Evolutionary conservation across 1,140 invertebrate species (phyloP).

Genomic region (Caenorhabditis tropicalis): DNA sequence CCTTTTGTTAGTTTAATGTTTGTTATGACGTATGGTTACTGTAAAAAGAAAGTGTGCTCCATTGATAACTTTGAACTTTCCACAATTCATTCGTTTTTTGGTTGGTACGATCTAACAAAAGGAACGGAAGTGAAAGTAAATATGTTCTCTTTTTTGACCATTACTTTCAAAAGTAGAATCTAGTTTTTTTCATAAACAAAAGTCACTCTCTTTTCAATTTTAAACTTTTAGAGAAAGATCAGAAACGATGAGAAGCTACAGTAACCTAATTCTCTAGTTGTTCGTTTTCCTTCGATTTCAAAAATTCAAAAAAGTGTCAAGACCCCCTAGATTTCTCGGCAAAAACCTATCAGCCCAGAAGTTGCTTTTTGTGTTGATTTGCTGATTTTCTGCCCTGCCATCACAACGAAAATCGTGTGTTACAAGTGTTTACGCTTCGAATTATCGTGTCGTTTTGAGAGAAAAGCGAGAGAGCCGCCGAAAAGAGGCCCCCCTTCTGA

Average conservation of each 20-base stretch:
- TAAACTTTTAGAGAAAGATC: no score
- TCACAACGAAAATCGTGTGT: constrained; percentile 19
- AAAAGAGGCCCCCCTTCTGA: constrained; percentile 3
- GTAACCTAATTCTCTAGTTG: not conserved
- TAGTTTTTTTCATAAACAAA: not conserved
- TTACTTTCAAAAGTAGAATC: not conserved
- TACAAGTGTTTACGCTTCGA: constrained; percentile 44
- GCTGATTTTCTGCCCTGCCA: not conserved
- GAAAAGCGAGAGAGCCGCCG: constrained; percentile 43
- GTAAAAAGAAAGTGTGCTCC: not conserved
- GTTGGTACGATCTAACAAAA: no score
- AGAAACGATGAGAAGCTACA: not conserved
- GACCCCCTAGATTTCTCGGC: not conserved
- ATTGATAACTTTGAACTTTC: not conserved
- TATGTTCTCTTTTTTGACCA: not conserved
- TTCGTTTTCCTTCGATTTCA: not conserved
- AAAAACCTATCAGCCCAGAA: not conserved
- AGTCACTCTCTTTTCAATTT: not conserved
- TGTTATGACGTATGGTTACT: not conserved
- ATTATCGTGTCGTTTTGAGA: constrained; percentile 44
- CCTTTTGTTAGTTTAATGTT: not conserved
- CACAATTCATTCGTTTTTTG: no score
- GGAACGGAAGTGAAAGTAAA: not conserved
- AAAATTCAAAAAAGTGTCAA: not conserved
- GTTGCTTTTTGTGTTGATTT: not conserved